Base-by-base conservation (phyloP, 2,113 vertebrate genomes). In the Synodontis membranacea region DNA sequence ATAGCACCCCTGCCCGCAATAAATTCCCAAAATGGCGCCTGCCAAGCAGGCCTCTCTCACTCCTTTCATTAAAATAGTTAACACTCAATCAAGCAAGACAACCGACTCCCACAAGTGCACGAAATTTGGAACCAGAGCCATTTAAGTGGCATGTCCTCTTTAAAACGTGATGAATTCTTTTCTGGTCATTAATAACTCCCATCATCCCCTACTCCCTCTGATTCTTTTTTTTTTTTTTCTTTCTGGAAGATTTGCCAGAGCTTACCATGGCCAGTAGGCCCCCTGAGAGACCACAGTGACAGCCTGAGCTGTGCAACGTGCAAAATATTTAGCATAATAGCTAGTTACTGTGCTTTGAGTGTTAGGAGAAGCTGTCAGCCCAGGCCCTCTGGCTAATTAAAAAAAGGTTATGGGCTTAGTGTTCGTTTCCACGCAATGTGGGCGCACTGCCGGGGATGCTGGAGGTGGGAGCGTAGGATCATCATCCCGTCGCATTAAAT, bases 321-420 rank as follows among this genome's bases (percentile, higher is more conserved):
- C 90, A 91, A 94, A 95, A 95, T 95, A 95, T 95, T 95, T 94
- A 90, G 89, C 89, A 88, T 94, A 94, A 94, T 94, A 92, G 92
- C 86, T 92, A 89, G 92, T 94, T 93, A 94, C 94, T 92, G 93
- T 48, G 91, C 89, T 93, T 91, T 94, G 91, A 90, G 90, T 82
- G 89, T 74, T 89, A 84, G 88, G 88, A 88, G 85, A 72, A 89
- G 87, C 92, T 94, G 93, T 94, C 94, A 94, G 85, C 91, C 92
- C 92, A 80, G 83, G 88, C 89, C 90, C 91, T 86, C 74, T 37
- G 89, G 93, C 91, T 95, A 95, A 95, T 95, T 95, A 93, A 95
- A 95, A 95, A 80, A 90, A 90, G 84, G 50, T 80, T 84, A 88
- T 85, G 78, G 83, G 86, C 34, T 58, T 87, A 92, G 90, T 94